Evolutionary conservation across 2,113 vertebrate species (phyloP).

Genomic region (Eurystomus gularis): DNA sequence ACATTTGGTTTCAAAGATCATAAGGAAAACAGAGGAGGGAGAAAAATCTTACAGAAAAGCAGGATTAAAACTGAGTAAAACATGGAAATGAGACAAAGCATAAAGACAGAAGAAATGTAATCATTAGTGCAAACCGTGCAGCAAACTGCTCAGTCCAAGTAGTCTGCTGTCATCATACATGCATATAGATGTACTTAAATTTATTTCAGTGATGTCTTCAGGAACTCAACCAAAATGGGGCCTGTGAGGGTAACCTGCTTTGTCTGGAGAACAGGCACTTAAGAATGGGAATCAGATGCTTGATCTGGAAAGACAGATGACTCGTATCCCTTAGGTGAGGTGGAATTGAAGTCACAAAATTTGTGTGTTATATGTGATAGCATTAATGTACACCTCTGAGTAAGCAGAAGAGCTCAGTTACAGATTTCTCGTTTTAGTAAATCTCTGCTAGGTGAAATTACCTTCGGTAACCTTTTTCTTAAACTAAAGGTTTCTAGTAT

Average conservation of each 20-base stretch:
- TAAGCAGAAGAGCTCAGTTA: not conserved
- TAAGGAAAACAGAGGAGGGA: not conserved
- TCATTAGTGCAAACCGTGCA: not conserved
- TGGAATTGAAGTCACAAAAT: not conserved
- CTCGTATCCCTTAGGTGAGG: not conserved
- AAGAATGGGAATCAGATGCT: not conserved
- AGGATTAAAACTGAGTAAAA: not conserved
- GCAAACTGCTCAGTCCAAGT: not conserved
- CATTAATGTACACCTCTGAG: not conserved
- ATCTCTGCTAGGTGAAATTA: not conserved
- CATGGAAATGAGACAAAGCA: not conserved
- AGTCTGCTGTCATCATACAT: accelerated
- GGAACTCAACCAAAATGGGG: not conserved
- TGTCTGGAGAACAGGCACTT: not conserved
- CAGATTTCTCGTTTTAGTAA: not conserved
- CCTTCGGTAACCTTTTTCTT: not conserved
- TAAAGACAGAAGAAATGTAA: not conserved
- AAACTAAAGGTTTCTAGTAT: not conserved
- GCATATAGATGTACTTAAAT: accelerated
- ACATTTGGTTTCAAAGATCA: not conserved
- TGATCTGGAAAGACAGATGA: not conserved
- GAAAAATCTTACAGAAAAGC: not conserved
- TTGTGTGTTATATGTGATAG: not conserved
- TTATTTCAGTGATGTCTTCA: not conserved
- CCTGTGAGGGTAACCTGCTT: not conserved